Percentiles rank a stretch among this genome's conserved stretches.
phyloP scores from a whole-genome alignment of 2,113 vertebrate species.

The Tetrao urogallus region DNA sequence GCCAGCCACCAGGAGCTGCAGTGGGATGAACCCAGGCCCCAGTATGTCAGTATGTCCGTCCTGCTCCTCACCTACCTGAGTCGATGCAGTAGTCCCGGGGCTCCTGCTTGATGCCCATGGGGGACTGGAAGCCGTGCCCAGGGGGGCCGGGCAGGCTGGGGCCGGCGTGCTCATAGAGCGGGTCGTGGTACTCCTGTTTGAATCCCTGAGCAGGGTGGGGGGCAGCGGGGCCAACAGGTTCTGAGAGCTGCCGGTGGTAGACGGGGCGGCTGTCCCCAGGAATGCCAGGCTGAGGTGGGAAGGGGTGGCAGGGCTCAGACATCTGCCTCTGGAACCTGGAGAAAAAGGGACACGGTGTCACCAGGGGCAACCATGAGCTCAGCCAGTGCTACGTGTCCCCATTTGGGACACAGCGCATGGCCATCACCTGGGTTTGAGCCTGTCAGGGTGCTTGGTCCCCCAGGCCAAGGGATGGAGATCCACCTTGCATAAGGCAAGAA shows the following conservation, averaged over 20 bases:
- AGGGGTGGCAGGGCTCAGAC: conserved; percentile 90
- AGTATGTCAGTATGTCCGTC: not conserved
- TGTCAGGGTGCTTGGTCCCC: accelerated
- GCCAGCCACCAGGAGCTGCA: not conserved
- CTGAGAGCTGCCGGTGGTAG: conserved; percentile 94
- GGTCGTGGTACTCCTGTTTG: conserved; percentile 93
- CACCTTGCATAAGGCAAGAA: accelerated
- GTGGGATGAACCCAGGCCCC: not conserved
- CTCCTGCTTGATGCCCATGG: conserved; percentile 95
- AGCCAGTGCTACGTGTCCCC: not conserved
- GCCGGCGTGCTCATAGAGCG: conserved; percentile 89
- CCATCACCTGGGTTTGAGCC: accelerated
- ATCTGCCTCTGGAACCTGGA: conserved; percentile 94
- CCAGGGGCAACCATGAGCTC: too few relatives aligned
- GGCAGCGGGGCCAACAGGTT: conserved; percentile 85
- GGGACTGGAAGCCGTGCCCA: conserved; percentile 83
- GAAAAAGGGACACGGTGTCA: accelerated
- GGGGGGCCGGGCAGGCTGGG: conserved; percentile 78
- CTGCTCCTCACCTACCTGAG: conserved; percentile 83
- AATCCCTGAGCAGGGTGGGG: conserved; percentile 87
- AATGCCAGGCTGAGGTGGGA: conserved; percentile 81
- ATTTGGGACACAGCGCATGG: not conserved
- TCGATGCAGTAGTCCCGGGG: conserved; percentile 95
- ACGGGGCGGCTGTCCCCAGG: conserved; percentile 84
- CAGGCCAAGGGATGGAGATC: accelerated